Base-by-base conservation (phyloP, 2,797 vertebrate species). In the Xyrichtys novacula region DNA sequence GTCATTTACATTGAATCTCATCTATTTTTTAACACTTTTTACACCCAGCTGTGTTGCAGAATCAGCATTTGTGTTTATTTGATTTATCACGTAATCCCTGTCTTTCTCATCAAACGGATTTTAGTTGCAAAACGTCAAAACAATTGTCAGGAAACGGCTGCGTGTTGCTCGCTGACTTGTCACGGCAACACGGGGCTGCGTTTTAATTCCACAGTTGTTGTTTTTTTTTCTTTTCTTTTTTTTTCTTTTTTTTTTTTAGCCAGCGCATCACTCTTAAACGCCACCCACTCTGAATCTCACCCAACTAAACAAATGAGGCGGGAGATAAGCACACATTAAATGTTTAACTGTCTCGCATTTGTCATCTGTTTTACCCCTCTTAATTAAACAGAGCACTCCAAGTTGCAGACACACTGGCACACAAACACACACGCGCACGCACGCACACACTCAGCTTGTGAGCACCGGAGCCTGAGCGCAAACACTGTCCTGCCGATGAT, bases 271-370 rank as follows among this genome's bases (percentile, higher is more conserved):
- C 85, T 91, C 90, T 85, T 88, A 80, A 90, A 85, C 82, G 64
- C 89, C 88, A 87, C 85, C 90, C 90, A 91, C 92, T 89, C 89
- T 84, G 84, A 90, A 90, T 88, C 76, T 74, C 89, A 88, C 85
- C 83, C 83, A 86, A 85, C 85, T 84, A 93, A 92, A 91, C 90
- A 93, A 93, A 93, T 92, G 91, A 92, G 87, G 84, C 78, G 85
- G 87, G 82, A 89, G 89, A 92, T 90, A 92, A 93, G 91, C 91
- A 88, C 86, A 87, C 89, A 91, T 92, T 91, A 93, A 93, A 93
- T 93, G 89, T 94, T 94, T 93, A 93, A 93, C 91, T 91, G 89
- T 93, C 89, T 92, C 78, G 68, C 90, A 88, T 94, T 94, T 93
- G 92, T 94, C 92, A 91, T 94, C 89, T 92, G 90, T 90, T 90